Percentiles rank a stretch among this genome's conserved stretches.
phyloP scores from a whole-genome alignment of 2,888 invertebrate species.

The Kryphioiulus occultus region DNA sequence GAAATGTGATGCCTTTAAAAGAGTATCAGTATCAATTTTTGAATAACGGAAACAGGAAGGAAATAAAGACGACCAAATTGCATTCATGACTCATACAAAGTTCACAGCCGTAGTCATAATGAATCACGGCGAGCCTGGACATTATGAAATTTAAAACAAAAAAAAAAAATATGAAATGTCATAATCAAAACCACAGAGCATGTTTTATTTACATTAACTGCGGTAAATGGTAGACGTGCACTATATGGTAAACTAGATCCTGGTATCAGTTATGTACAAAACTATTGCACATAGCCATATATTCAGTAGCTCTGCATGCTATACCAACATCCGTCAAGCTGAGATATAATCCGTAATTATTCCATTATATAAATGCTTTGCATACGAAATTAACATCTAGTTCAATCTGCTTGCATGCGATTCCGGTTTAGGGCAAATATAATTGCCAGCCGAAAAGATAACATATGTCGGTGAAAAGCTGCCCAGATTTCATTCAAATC shows the following conservation, averaged over 20 bases:
- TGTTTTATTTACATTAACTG: not conserved
- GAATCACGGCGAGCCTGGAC: not conserved
- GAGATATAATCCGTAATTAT: constrained; percentile 15
- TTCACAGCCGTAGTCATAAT: not conserved
- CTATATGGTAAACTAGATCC: not conserved
- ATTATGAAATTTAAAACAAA: not conserved
- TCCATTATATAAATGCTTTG: constrained; percentile 8
- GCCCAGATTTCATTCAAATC: constrained; percentile 13
- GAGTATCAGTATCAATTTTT: no score
- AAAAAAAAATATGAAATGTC: not conserved
- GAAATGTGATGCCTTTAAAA: no score
- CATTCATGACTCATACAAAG: not conserved
- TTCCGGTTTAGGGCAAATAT: constrained; percentile 22
- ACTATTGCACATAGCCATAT: not conserved
- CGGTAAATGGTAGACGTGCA: not conserved
- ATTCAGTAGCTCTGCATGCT: not conserved
- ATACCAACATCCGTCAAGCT: constrained; percentile 9
- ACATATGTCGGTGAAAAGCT: not conserved
- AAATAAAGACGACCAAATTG: not conserved
- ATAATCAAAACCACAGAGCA: not conserved
- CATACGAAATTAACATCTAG: constrained; percentile 2
- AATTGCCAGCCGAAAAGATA: not conserved
- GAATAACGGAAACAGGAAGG: constrained; percentile 1
- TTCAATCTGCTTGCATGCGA: not conserved
- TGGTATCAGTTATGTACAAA: not conserved